Evolutionary conservation across 1,140 invertebrate species (phyloP), one percentile per base, ranked within the genome.

Genomic region (Hyposmocoma kahamanoa): DNA sequence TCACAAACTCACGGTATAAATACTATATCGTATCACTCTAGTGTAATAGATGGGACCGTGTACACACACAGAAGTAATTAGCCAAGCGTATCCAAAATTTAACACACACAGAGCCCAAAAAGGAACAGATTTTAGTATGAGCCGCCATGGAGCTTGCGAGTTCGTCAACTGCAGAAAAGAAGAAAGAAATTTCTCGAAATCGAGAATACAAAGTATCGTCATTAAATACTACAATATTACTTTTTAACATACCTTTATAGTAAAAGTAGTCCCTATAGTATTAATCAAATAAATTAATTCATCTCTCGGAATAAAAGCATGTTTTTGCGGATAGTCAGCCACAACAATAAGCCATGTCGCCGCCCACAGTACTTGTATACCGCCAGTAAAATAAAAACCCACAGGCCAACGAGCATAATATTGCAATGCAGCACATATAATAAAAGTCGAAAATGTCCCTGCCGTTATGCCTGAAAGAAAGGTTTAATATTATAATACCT

Each of bases 241-340:
- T n/a, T 36, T 13, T 21, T 11, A 39, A 60, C 48, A 52, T 54
- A 79, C 81, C 62, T 79, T 75, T 36, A 84, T 91, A 0, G 83
- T 84, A 38, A 90, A 84, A 15, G 80, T 72, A 44, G 81, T 87
- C 18, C 89, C 89, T 47, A 90, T 87, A 53, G 88, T 76, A 52
- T 88, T 89, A 47, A 82, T 86, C 30, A 96, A 93, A 67, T 92
- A 94, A 1, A 70, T 59, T 34, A 89, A 88, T 77, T 96, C 95
- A 28, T 90, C 87, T 42, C 90, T 84, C 0, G 89, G 90, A 56
- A 97, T 97, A 11, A 89, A 88, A 6, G 89, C 90, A 84, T 97
- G 95, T 41, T 85, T 62, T 9, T 90, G 89, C 0, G 96, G 96
- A 9, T 88, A 88, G 67, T 94, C 92, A 3, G 89, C 87, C 1